Evolutionary conservation across 2,888 invertebrate genomes (phyloP), one percentile per base, ranked within the genome.

Genomic region (Pristionchus maxplancki): DNA sequence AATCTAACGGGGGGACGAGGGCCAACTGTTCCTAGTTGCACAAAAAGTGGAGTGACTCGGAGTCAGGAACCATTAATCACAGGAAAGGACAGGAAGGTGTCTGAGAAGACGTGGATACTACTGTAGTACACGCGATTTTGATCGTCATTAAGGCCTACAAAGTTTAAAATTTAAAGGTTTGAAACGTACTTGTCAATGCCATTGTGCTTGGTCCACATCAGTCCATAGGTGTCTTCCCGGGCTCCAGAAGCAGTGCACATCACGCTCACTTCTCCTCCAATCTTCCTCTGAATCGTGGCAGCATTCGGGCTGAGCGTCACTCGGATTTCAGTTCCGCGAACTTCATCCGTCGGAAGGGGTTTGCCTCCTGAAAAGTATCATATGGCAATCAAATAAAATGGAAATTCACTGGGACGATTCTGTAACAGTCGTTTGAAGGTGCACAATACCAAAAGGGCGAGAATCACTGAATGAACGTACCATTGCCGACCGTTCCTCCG

Each of bases 131-230:
- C 50, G 81, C 50, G 74, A 71, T 37, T 71, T 9, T 20, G 71
- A 13, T 74, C 37, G 15, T 4, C 6, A 40, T 28, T 78, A 44
- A 9, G 44, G n/a, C n/a, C n/a, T n/a, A n/a, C n/a, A n/a, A n/a
- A n/a, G n/a, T n/a, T n/a, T n/a, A n/a, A n/a, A n/a, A n/a, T n/a
- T n/a, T n/a, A n/a, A n/a, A n/a, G n/a, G n/a, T n/a, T n/a, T n/a
- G n/a, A n/a, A n/a, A 28, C 20, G 37, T 71, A 91, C 91, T 89
- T 89, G 40, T 91, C 89, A 1, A 92, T 78, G 89, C 90, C 92
- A 31, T 90, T 90, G 83, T 92, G 89, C 74, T 90, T 91, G 34
- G 89, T 90, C 92, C 92, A 92, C 34, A 90, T 88, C 34, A 92
- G 84, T 78, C 92, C 92, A 8, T 90, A 90, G 40, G 89, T 91